Evolutionary conservation across 2,797 vertebrate genomes (phyloP).

Genomic region (Adrianichthys oophorus): DNA sequence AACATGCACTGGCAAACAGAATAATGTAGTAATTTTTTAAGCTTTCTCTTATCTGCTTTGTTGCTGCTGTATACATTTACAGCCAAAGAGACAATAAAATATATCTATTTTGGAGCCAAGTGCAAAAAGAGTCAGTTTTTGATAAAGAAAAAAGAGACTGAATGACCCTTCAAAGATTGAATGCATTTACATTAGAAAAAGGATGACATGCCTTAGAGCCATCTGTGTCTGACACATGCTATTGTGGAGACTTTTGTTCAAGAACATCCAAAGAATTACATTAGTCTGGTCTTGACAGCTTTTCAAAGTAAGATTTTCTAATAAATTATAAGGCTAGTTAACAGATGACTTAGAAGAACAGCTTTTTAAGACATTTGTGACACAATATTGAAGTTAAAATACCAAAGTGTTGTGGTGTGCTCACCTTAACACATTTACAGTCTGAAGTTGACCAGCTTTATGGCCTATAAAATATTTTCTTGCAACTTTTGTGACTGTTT

Average conservation of each 20-base stretch:
- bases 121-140: slow-evolving; percentile 9
- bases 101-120: slow-evolving; percentile 1
- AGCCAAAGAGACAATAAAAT: not conserved
- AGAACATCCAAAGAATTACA: slow-evolving; percentile 43
- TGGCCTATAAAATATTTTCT: too few species aligned
- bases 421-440: too few species aligned
- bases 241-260: slow-evolving; percentile 53
- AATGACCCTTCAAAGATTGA: slow-evolving; percentile 23
- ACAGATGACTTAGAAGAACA: slow-evolving; percentile 37
- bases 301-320: slow-evolving; percentile 41
- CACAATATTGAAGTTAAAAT: slow-evolving; percentile 27
- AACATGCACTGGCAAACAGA: too few species aligned
- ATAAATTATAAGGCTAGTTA: slow-evolving; percentile 11
- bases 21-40: not conserved
- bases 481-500: too few species aligned
- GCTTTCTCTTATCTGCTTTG: not conserved
- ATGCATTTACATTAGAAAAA: slow-evolving; percentile 15
- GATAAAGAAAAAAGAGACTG: slow-evolving; percentile 7
- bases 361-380: slow-evolving; percentile 60
- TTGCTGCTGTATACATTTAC: not conserved
- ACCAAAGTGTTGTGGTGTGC: too few species aligned
- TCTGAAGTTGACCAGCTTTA: too few species aligned
- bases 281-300: slow-evolving; percentile 74
- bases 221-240: slow-evolving; percentile 75
- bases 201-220: slow-evolving; percentile 13